Percentiles rank a stretch among this genome's conserved stretches.
Conservation (phyloP, 2,113 vertebrate genomes). For the Zosterops japonicus region DNA sequence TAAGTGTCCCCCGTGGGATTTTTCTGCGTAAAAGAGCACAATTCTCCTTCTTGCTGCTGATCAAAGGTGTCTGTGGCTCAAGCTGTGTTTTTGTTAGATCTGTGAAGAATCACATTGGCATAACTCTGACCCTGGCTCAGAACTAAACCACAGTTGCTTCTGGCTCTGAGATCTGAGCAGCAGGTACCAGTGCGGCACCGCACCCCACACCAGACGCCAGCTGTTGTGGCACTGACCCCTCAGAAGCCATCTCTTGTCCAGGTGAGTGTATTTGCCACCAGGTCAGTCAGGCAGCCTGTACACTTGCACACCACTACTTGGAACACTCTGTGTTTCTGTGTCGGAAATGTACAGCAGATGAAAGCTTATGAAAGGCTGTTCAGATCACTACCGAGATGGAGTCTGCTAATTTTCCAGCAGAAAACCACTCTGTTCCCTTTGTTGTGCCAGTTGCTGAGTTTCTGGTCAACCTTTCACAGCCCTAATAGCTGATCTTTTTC, state of each 20-base stretch:
- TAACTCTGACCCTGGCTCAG: background rate
- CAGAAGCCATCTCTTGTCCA: background rate
- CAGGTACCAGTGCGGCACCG: rapidly evolving
- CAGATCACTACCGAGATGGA: background rate
- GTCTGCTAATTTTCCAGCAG: background rate
- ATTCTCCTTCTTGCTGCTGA: background rate
- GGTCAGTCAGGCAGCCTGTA: background rate
- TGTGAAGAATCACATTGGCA: background rate
- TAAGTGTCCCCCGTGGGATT: background rate
- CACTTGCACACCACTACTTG: background rate
- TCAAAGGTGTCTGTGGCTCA: background rate
- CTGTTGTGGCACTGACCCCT: background rate
- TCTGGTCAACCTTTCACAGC: background rate
- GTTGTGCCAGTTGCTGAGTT: background rate
- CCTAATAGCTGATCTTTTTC: background rate
- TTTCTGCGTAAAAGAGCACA: background rate
- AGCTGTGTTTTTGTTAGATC: background rate
- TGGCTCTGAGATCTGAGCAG: background rate
- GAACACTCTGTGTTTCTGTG: background rate
- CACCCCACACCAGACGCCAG: background rate
- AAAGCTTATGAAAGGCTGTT: background rate
- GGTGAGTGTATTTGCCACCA: background rate
- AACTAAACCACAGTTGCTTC: background rate
- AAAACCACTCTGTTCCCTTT: background rate
- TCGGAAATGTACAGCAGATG: background rate